Evolutionary conservation across 30 jellyfish, hydroid and myxozoan species (phyloP).

Genomic region (Cassiopea andromeda): DNA sequence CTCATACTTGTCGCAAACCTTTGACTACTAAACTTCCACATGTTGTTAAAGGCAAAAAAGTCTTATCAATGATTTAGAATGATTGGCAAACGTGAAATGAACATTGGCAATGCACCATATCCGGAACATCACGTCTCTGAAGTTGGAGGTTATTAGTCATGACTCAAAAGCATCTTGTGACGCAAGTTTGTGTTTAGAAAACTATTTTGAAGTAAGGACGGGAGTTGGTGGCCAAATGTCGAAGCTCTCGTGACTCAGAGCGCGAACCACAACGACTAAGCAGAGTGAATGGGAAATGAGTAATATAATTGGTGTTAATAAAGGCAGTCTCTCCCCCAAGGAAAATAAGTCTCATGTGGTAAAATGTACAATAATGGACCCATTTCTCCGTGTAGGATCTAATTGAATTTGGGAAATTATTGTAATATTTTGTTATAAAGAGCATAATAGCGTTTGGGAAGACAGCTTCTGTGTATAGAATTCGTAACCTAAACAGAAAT

Average conservation of each 20-base stretch:
- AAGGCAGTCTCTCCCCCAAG: constrained; percentile 70
- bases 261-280: constrained; percentile 62
- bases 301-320: constrained; percentile 45
- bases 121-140: too few species aligned
- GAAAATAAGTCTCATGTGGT: constrained; percentile 69
- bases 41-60: too few species aligned
- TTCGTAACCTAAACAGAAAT: constrained; percentile 43
- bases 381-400: constrained; percentile 68
- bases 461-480: constrained; percentile 46
- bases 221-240: constrained; percentile 37
- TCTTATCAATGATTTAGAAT: too few species aligned
- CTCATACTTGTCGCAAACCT: too few species aligned
- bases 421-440: constrained; percentile 51
- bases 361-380: constrained; percentile 27
- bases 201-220: background rate
- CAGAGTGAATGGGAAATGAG: constrained; percentile 54
- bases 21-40: too few species aligned
- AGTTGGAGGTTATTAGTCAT: too few species aligned
- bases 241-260: constrained; percentile 64
- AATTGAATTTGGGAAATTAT: constrained; percentile 71
- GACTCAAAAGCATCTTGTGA: too few species aligned
- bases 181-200: too few species aligned
- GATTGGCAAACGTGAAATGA: too few species aligned
- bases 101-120: too few species aligned
- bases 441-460: constrained; percentile 23